Base-by-base conservation (phyloP, 1,140 invertebrate genomes). In the Drosophila serrata region DNA sequence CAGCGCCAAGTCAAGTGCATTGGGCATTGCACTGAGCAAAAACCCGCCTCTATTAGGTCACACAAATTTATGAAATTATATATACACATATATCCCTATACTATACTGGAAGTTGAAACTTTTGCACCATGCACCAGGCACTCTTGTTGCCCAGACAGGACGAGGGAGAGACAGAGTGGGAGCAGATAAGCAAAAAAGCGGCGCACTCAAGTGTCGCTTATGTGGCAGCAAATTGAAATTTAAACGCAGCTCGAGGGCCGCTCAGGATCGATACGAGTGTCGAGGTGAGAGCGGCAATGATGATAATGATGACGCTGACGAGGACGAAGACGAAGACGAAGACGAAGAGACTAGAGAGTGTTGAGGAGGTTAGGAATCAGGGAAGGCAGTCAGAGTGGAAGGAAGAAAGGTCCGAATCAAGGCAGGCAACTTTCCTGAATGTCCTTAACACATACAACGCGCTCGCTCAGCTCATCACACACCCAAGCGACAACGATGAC, bases 191-290 rank as follows among this genome's bases (percentile, higher is more conserved):
- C 43, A 68, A 84, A 79, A 80, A 87, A 88, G 85, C 73, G 73
- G 73, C 73, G 58, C 76, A 77, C 85, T 90, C 73, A 75, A 88
- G 84, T 81, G 85, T 69, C 68, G 84, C 85, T 88, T 82, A 84
- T 88, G 77, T 88, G 84, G 85, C 80, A 88, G 81, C 82, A 88
- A 90, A 88, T 88, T 88, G 84, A 90, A 88, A 88, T 84, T 88
- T 88, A 88, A 88, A 90, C 85, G 85, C 85, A 78, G 60, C 85
- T 88, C 57, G 64, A 87, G 84, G 73, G 76, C 68, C 80, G 76
- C 80, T 74, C 79, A 78, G 68, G 64, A 84, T 88, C 84, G 84
- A 88, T 88, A 75, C 67, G 73, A 40, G 43, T 35, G 45, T 17
- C 62, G 62, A 61, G 56, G 57, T 61, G 62, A 65, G 62, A 35